phyloP scores from a whole-genome alignment of 2,888 invertebrate species.

The Hirtodrosophila histrioides region DNA sequence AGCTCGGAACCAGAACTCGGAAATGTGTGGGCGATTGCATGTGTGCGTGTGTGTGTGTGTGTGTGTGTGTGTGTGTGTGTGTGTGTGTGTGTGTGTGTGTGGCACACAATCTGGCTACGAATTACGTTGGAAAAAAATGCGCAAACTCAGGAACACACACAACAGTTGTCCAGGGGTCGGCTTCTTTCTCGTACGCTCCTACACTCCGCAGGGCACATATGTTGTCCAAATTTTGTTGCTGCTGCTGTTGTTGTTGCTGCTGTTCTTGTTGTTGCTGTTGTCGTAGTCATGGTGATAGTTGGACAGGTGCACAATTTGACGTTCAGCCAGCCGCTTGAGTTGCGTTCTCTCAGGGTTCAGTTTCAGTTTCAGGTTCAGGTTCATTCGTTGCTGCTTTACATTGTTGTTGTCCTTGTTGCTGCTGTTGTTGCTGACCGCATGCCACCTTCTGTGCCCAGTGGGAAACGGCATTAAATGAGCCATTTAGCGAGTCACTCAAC shows the following conservation, averaged over 20 bases:
- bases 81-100: too few species aligned
- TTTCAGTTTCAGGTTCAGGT: conserved; percentile 42
- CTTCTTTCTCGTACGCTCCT: conserved; percentile 34
- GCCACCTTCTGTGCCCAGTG: conserved; percentile 76
- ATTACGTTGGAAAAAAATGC: conserved; percentile 46
- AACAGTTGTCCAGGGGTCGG: conserved; percentile 66
- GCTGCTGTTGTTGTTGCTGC: conserved; percentile 34
- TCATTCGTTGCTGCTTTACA: conserved; percentile 74
- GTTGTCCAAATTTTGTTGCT: conserved; percentile 61
- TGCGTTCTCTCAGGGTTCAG: conserved; percentile 34
- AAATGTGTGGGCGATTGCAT: conserved; percentile 63
- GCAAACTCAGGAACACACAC: conserved; percentile 56
- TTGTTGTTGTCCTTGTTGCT: conserved; percentile 40
- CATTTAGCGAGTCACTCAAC: conserved; percentile 78
- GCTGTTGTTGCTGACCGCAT: conserved; percentile 63
- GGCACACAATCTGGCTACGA: conserved; percentile 61
- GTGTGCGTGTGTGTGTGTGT: conserved; percentile 29
- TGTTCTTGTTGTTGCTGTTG: conserved; percentile 36
- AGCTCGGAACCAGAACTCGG: conserved; percentile 66
- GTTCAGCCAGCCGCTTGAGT: conserved; percentile 68
- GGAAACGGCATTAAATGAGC: conserved; percentile 75
- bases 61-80: conserved; percentile 34
- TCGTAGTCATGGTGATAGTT: conserved; percentile 80
- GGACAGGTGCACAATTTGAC: conserved; percentile 82
- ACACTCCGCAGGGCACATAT: conserved; percentile 53